Percentiles rank a stretch among this genome's conserved stretches.
Evolutionary conservation across 2,888 invertebrate genomes (phyloP).

Genomic region (Andrena dorsata): DNA sequence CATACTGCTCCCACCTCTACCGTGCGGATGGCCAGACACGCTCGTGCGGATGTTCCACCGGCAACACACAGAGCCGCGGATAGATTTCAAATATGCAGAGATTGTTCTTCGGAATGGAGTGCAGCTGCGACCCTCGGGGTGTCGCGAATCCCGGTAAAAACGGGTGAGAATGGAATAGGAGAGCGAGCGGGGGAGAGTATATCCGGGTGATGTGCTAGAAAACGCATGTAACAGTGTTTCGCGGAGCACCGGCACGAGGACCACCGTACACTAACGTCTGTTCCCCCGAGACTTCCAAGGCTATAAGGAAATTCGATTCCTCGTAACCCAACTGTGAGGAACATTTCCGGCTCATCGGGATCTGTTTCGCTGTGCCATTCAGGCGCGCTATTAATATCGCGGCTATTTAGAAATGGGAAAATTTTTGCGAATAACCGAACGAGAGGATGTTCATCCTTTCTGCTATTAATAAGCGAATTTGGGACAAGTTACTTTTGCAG

Average conservation of each 20-base stretch:
- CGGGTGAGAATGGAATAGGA: slow-evolving; percentile 65
- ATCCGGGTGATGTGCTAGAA: slow-evolving; percentile 60
- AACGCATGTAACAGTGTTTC: slow-evolving; percentile 60
- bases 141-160: slow-evolving; percentile 75
- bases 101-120: slow-evolving; percentile 80
- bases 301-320: slow-evolving; percentile 66
- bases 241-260: slow-evolving; percentile 43
- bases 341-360: slow-evolving; percentile 52
- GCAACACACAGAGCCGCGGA: slow-evolving; percentile 64
- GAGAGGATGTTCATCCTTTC: too few species aligned
- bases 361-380: slow-evolving; percentile 31
- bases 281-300: slow-evolving; percentile 43
- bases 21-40: not conserved
- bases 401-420: slow-evolving; percentile 22
- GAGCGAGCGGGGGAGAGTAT: slow-evolving; percentile 43
- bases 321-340: slow-evolving; percentile 53
- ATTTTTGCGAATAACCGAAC: slow-evolving; percentile 28
- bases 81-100: slow-evolving; percentile 83
- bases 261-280: slow-evolving; percentile 51
- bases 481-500: too few species aligned
- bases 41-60: slow-evolving; percentile 17
- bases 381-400: slow-evolving; percentile 32
- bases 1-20: slow-evolving; percentile 26
- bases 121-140: slow-evolving; percentile 78
- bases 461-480: too few species aligned